Evolutionary conservation across 1,140 invertebrate genomes (phyloP).

Genomic region (Drosophila bocki): DNA sequence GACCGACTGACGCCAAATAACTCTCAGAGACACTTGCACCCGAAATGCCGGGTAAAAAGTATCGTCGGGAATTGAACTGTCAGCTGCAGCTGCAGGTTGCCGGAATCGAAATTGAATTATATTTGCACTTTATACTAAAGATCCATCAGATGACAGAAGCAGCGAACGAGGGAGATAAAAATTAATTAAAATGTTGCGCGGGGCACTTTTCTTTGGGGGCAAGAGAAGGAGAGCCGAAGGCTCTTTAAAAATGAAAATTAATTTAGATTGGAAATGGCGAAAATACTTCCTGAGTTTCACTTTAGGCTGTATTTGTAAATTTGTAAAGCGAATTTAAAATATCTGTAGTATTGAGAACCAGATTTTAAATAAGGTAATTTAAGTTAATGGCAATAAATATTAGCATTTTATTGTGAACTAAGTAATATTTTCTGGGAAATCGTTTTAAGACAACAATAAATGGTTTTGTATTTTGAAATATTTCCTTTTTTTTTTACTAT

Average conservation of each 20-base stretch:
- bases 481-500: not conserved
- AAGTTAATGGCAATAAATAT: not conserved
- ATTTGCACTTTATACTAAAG: slow-evolving; percentile 77
- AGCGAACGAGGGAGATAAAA: slow-evolving; percentile 52
- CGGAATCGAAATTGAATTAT: slow-evolving; percentile 75
- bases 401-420: not conserved
- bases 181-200: slow-evolving; percentile 65
- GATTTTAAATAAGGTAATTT: too few species aligned
- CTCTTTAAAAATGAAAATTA: not conserved
- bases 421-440: not conserved
- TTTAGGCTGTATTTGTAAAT: too few species aligned
- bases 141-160: slow-evolving; percentile 51
- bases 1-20: slow-evolving; percentile 70
- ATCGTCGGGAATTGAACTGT: slow-evolving; percentile 72
- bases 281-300: not conserved
- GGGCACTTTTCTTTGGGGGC: slow-evolving; percentile 8
- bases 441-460: not conserved
- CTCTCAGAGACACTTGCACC: slow-evolving; percentile 63
- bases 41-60: slow-evolving; percentile 20
- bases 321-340: too few species aligned
- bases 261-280: not conserved
- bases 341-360: too few species aligned
- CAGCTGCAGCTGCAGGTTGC: slow-evolving; percentile 55
- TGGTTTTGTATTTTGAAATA: not conserved
- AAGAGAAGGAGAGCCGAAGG: not conserved